Conservation (phyloP, 64 coral and sea anemone genomes). For the Astreopora myriophthalma region DNA sequence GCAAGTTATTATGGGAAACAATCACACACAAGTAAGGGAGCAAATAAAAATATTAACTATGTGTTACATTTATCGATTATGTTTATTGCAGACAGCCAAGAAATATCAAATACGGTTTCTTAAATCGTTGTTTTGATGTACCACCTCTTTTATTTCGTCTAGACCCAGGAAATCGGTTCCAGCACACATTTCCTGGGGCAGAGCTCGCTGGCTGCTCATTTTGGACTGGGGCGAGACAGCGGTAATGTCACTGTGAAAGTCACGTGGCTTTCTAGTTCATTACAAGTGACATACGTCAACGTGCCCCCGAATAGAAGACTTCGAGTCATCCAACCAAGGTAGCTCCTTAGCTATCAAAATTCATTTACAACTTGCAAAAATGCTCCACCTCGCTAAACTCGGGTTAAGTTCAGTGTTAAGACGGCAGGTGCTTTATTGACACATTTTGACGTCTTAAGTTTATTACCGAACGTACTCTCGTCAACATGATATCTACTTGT, state of each 20-base stretch:
- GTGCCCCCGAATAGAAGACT: slow-evolving; percentile 73
- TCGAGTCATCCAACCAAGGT: slow-evolving; percentile 48
- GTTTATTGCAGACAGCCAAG: no score
- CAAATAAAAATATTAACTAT: not conserved
- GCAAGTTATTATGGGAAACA: slow-evolving; percentile 46
- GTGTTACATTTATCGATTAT: not conserved
- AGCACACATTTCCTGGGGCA: slow-evolving; percentile 88
- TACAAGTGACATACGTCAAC: slow-evolving; percentile 29
- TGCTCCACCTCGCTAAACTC: no score
- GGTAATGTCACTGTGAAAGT: slow-evolving; percentile 81
- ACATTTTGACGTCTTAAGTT: no score
- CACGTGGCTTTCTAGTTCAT: slow-evolving; percentile 49
- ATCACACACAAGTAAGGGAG: slow-evolving; percentile 63
- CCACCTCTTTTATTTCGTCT: not conserved
- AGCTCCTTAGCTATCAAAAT: not conserved
- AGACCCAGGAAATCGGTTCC: slow-evolving; percentile 94
- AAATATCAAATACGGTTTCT: not conserved
- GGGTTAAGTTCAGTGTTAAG: no score
- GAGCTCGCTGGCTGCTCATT: slow-evolving; percentile 77
- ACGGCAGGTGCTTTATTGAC: no score
- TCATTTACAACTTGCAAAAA: not conserved
- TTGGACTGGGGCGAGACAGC: slow-evolving; percentile 73
- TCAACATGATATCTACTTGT: no score
- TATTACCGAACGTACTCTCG: no score
- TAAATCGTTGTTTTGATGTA: not conserved